Evolutionary conservation across 2,888 invertebrate species (phyloP), one percentile per base, ranked within the genome.

Genomic region (Nemotelus nigrinus): DNA sequence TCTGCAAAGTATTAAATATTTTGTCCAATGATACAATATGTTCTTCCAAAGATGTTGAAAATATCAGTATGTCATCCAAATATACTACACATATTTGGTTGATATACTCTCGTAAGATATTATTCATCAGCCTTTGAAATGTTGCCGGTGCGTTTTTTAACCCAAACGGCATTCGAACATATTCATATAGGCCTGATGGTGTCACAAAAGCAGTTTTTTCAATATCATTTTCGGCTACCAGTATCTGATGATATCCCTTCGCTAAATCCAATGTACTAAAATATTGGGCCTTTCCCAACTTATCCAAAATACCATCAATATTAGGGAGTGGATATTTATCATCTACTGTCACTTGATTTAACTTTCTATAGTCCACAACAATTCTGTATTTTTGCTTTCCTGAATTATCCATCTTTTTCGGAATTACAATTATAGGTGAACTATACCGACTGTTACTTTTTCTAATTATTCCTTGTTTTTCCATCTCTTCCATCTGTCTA

Each of bases 321-420:
- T 80, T 80, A n/a, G 81, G 79, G 8, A 78, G 55, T 3, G 78
- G 78, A 60, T 79, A 77, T 50, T 80, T 79, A 60, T 80, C 80
- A 77, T 79, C 77, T 3, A 78, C 76, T 7, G 79, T 80, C 1
- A 80, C 47, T 6, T 80, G 45, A 72, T 81, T 80, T n/a, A 79
- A 55, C 53, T 55, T 79, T 76, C 80, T 76, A 58, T 80, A 81
- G 74, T 80, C 80, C 44, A 79, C 77, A 4, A 79, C 77, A 7
- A 81, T 75, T 41, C 80, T 75, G 48, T 63, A 80, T 70, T 81
- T 80, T n/a, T 78, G 74, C 4, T 78, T 43, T 10, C 79, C 79
- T 4, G 78, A 79, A 44, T 72, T 77, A 60, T 80, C 79, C 76
- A 60, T 60, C 57, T 78, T 80, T 74, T 79, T 81, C 4, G 79